Evolutionary conservation across 2,888 invertebrate genomes (phyloP), one percentile per base, ranked within the genome.

Genomic region (Drosophila koepferae): DNA sequence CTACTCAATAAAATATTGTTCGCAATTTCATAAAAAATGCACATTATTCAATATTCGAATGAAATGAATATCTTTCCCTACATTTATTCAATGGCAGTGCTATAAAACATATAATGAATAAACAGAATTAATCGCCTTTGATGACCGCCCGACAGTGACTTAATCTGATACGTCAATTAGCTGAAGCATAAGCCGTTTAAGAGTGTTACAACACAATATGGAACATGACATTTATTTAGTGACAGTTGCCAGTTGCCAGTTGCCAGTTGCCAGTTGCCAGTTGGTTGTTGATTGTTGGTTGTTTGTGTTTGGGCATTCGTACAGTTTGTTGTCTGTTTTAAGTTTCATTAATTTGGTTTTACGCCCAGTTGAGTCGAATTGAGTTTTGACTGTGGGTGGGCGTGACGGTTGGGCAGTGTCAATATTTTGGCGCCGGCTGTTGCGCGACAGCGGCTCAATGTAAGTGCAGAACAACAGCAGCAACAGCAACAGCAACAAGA

Each of bases 391-490:
- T 59, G 46, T 70, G 62, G 62, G 41, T 23, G 40, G 48, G 63
- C 38, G 12, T 28, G 61, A 81, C 66, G 62, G 55, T 72, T 72
- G 54, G 66, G 5, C 48, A 80, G 59, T 77, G 81, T 81, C 82
- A 81, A 81, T 82, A 81, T 81, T 81, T 71, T 82, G 60, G 55
- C 63, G 38, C 36, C 69, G 71, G 68, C 58, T 78, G 82, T 66
- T 71, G 72, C 62, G 61, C 63, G 31, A 55, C 23, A 58, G 55
- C 16, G 41, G 58, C 53, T 44, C 28, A 55, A 44, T 67, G 64
- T 48, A 64, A 72, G 68, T 69, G 68, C 63, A 41, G 18, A 61
- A 44, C 16, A 48, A 4, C 48, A 49, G 4, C 28, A 31, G 9
- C 20, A 60, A 48, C 48, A 62, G 34, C 53, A 67, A 36, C 18